Evolutionary conservation across 1,140 invertebrate species (phyloP).

Genomic region (Stenopsyche tienmushanensis): DNA sequence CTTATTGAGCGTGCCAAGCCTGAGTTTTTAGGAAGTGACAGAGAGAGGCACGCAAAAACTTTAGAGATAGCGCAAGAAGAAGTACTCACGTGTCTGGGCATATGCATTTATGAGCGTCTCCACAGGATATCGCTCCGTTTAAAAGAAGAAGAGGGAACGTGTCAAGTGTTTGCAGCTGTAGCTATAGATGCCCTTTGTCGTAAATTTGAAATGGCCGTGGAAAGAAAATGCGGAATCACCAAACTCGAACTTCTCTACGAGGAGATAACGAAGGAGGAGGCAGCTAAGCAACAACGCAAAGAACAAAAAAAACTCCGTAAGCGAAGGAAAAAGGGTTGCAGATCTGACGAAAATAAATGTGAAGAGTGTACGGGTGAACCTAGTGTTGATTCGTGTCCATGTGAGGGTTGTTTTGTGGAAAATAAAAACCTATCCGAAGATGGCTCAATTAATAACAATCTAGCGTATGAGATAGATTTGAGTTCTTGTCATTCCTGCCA

Average conservation of each 20-base stretch:
- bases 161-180: constrained; percentile 85
- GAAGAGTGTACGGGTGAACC: constrained; percentile 39
- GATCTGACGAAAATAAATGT: constrained; percentile 40
- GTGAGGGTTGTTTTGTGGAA: constrained; percentile 28
- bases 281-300: constrained; percentile 76
- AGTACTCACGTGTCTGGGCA: constrained; percentile 88
- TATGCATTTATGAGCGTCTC: constrained; percentile 86
- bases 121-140: constrained; percentile 82
- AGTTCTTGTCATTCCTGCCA: constrained; percentile 49
- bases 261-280: constrained; percentile 80
- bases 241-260: constrained; percentile 81
- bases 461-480: constrained; percentile 23
- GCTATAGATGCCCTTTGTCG: constrained; percentile 82
- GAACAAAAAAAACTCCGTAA: constrained; percentile 86
- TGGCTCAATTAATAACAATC: constrained; percentile 27
- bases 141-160: constrained; percentile 86
- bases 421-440: constrained; percentile 15
- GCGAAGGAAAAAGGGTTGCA: constrained; percentile 75
- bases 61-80: constrained; percentile 94
- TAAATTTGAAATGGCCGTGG: constrained; percentile 87
- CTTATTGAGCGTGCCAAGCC: constrained; percentile 88
- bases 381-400: constrained; percentile 24
- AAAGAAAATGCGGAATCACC: constrained; percentile 83
- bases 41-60: constrained; percentile 91
- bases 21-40: constrained; percentile 77